Evolutionary conservation across 2,888 invertebrate species (phyloP), one percentile per base, ranked within the genome.

Genomic region (Steromphala cineraria): DNA sequence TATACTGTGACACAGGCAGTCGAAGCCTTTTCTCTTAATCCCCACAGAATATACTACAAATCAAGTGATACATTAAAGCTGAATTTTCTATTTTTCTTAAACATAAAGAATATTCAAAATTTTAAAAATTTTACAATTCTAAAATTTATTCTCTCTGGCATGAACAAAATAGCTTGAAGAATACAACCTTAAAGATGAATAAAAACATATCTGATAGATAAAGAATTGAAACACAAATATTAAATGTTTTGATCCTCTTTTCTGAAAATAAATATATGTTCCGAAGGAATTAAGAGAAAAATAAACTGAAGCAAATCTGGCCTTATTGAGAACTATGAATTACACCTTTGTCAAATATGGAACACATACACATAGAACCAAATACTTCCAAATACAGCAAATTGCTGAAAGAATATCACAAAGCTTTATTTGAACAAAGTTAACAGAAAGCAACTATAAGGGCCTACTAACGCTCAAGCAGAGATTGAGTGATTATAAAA

Each of bases 371-470:
- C 46, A 24, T 62, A 28, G 24, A 62, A 62, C 62, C 62, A 62
- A 62, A 62, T 62, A 62, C 62, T 62, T 62, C 24, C 62, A 62
- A 62, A 62, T 62, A 24, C 62, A 62, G 62, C 62, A 62, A 46
- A 62, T 62, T 17, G 62, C 62, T 62, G 62, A 62, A 62, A 24
- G 62, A 24, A 62, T 62, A 62, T 62, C 62, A 62, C 62, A 62
- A 62, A 62, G 62, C 62, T 62, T 62, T 62, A 62, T 62, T 62
- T 62, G 62, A 24, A 62, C 62, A 24, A 62, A 62, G 62, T 62
- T 62, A 62, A 62, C 62, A 24, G 62, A 56, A 62, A 62, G 62
- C 62, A 62, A 28, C 24, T 13, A 21, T 62, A 62, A 24, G 28
- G 19, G 4, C 28, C 24, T 15, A 62, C 62, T 62, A 62, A 28